These are phyloP conservation scores for Xenopus borealis DNA, from an alignment of 2,113 vertebrate genomes.

Conservation along the genomic window DNA sequence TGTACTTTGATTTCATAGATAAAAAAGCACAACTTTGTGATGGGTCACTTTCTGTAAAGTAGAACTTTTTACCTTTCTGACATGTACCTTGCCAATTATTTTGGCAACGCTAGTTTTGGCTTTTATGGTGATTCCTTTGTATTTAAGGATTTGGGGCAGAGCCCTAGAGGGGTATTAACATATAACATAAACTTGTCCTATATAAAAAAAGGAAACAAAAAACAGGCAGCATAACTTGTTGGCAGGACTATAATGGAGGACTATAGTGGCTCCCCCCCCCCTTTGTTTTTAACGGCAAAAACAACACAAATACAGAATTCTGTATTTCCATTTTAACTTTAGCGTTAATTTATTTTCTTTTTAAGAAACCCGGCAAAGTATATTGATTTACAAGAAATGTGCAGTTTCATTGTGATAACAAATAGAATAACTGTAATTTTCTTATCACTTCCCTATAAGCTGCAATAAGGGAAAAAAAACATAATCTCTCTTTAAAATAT, in stretches of 20 bases:
- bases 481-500: conserved; percentile 46
- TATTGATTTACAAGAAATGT: conserved; percentile 55
- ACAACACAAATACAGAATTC: conserved; percentile 5
- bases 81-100: conserved; percentile 68
- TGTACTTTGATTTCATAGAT: conserved; percentile 77
- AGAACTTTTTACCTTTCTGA: conserved; percentile 63
- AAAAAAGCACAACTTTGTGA: conserved; percentile 87
- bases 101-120: conserved; percentile 71
- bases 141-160: conserved; percentile 88
- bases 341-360: not conserved
- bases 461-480: conserved; percentile 49
- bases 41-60: conserved; percentile 72
- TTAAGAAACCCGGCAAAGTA: not conserved
- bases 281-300: not conserved
- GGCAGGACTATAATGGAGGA: conserved; percentile 62
- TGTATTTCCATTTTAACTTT: not conserved
- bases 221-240: conserved; percentile 80
- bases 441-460: conserved; percentile 64
- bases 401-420: conserved; percentile 70
- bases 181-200: conserved; percentile 58
- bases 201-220: conserved; percentile 52
- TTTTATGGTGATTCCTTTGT: conserved; percentile 86
- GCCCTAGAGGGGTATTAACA: conserved; percentile 74
- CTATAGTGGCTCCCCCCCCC: conserved; percentile 61
- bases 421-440: conserved; percentile 66